These are phyloP conservation scores for Micromussa lordhowensis DNA, from an alignment of 92 coral and sea anemone genomes.

Conservation along the genomic window DNA sequence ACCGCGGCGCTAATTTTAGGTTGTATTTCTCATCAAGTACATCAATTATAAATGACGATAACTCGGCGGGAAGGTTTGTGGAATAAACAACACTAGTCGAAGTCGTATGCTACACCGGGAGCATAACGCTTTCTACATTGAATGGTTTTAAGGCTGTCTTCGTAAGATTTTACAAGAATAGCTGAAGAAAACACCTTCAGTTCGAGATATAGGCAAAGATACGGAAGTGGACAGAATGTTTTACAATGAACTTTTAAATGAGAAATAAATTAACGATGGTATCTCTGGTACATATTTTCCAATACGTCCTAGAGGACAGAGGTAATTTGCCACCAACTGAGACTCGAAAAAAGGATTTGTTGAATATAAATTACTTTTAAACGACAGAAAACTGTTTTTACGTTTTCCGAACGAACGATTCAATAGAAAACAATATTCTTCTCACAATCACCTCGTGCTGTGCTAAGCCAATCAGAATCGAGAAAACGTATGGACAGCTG, in stretches of 20 bases:
- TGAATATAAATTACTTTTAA: slow-evolving; percentile 31
- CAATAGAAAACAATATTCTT: slow-evolving; percentile 32
- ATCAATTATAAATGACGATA: slow-evolving; percentile 41
- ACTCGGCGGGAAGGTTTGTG: slow-evolving; percentile 39
- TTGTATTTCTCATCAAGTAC: slow-evolving; percentile 53
- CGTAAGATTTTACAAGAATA: background rate
- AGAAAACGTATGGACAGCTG: slow-evolving; percentile 59
- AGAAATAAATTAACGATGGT: slow-evolving; percentile 20
- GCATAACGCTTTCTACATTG: slow-evolving; percentile 12
- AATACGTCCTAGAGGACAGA: slow-evolving; percentile 18
- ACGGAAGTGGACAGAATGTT: background rate
- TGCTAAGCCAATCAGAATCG: slow-evolving; percentile 70
- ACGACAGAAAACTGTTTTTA: slow-evolving; percentile 41
- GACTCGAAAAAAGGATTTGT: slow-evolving; percentile 11
- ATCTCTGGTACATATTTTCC: slow-evolving; percentile 12
- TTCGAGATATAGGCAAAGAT: slow-evolving; percentile 1
- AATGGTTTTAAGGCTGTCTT: slow-evolving; percentile 11
- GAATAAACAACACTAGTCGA: slow-evolving; percentile 41
- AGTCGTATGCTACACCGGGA: slow-evolving; percentile 20
- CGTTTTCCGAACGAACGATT: slow-evolving; percentile 35
- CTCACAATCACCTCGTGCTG: slow-evolving; percentile 57
- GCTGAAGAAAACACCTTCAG: background rate
- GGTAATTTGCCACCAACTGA: slow-evolving; percentile 47
- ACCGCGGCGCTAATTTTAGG: slow-evolving; percentile 38
- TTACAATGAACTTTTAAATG: slow-evolving; percentile 13